Evolutionary conservation across 1,140 invertebrate genomes (phyloP).

Genomic region (Trichonephila inaurata): DNA sequence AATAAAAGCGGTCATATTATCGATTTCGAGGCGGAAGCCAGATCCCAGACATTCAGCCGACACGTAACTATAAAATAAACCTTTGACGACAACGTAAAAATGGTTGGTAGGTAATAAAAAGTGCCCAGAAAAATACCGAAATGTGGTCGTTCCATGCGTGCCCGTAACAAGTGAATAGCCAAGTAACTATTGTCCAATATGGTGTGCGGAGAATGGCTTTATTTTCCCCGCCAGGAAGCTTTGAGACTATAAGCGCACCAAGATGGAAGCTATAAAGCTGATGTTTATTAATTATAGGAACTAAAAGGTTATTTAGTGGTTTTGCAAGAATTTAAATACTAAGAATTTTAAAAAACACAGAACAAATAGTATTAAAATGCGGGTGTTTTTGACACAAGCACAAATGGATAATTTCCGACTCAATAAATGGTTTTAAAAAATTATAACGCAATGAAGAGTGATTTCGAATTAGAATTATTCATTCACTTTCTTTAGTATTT

Average conservation of each 20-base stretch:
- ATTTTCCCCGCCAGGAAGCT: background rate
- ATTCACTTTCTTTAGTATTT: no score
- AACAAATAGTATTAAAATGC: no score
- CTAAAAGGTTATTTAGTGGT: background rate
- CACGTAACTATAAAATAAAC: conserved; percentile 39
- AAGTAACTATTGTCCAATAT: background rate
- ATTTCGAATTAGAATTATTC: no score
- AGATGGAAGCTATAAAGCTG: background rate
- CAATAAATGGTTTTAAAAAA: no score
- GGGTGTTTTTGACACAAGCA: no score
- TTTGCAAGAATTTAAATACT: no score
- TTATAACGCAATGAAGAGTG: no score
- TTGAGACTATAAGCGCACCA: background rate
- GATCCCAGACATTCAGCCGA: conserved; percentile 19
- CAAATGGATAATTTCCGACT: no score
- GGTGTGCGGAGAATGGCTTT: background rate
- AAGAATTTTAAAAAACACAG: no score
- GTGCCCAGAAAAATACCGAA: background rate
- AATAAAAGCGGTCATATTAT: background rate
- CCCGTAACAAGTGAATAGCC: background rate
- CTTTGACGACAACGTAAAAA: conserved; percentile 18
- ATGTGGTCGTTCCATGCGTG: background rate
- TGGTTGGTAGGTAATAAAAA: conserved; percentile 39
- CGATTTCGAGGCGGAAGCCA: conserved; percentile 1
- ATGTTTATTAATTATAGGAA: background rate